Evolutionary conservation across 2,113 vertebrate genomes (phyloP), one percentile per base, ranked within the genome.

Genomic region (Neoarius graeffei): DNA sequence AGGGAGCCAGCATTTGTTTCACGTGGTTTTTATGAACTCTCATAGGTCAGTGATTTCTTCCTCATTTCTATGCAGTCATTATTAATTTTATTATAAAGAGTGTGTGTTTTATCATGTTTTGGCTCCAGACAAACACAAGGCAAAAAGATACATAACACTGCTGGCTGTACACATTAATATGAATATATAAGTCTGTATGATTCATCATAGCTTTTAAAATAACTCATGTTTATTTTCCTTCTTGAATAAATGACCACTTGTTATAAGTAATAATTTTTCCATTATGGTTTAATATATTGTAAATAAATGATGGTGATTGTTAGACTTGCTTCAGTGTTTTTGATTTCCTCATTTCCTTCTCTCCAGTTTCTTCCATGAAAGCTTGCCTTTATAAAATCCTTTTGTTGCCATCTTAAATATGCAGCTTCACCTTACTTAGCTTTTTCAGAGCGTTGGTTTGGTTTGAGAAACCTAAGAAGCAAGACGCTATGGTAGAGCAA

Each of bases 241-340:
- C 93, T 93, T 91, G 92, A 94, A 94, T 91, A 93, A 93, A 95
- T 94, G 93, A 94, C 93, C 93, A 93, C 93, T 94, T 94, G 93
- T 94, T 92, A 94, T 92, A 85, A 91, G 90, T 92, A 94, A 91
- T 91, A 91, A 92, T 94, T 95, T 88, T 95, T 95, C 92, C 94
- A 94, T 95, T 93, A 94, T 94, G 93, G 91, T 94, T 96, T 95
- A 95, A 94, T 95, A 94, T 95, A 95, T 95, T 96, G 95, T 96
- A 95, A 95, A 96, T 96, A 96, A 95, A 95, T 90, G 67, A 92
- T 92, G 93, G 93, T 93, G 93, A 94, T 94, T 95, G 95, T 94
- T 92, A 92, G 84, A 90, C 71, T 52, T 88, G 57, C 86, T 90
- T 81, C 56, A 59, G 82, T 81, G 71, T 90, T 84, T 54, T 66